Evolutionary conservation across 2,888 invertebrate species (phyloP).

Genomic region (Tetramorium bicarinatum): DNA sequence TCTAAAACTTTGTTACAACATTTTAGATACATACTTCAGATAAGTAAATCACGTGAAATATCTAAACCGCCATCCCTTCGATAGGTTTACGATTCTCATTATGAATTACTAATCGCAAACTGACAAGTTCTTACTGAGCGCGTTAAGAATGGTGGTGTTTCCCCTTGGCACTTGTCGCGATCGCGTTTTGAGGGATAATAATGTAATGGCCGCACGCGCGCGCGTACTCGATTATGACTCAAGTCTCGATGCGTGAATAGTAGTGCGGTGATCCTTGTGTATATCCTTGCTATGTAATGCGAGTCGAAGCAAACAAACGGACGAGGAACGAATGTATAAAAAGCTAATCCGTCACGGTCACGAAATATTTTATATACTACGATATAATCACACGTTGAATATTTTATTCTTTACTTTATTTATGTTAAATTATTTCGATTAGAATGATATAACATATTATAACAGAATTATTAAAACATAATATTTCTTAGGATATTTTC

Average conservation of each 20-base stretch:
- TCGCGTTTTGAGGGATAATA: neutral
- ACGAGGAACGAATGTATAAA: neutral
- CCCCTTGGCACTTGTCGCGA: neutral
- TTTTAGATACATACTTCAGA: neutral
- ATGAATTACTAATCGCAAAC: neutral
- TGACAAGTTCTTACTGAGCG: neutral
- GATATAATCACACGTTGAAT: neutral
- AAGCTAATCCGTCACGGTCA: neutral
- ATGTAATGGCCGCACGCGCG: neutral
- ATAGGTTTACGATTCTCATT: neutral
- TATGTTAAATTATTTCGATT: neutral
- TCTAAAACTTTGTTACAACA: neutral
- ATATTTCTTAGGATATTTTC: neutral
- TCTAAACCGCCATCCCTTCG: neutral
- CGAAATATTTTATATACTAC: neutral
- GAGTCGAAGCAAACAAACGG: neutral
- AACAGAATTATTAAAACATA: neutral
- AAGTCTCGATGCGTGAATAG: neutral
- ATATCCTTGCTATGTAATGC: neutral
- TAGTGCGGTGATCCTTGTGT: neutral
- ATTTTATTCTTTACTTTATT: neutral
- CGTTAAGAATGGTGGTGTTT: neutral
- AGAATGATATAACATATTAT: neutral
- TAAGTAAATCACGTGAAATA: neutral
- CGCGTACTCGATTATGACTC: neutral